Percentiles rank a stretch among this genome's conserved stretches.
phyloP scores from a whole-genome alignment of 2,888 invertebrate species.

The Eulithis testata region DNA sequence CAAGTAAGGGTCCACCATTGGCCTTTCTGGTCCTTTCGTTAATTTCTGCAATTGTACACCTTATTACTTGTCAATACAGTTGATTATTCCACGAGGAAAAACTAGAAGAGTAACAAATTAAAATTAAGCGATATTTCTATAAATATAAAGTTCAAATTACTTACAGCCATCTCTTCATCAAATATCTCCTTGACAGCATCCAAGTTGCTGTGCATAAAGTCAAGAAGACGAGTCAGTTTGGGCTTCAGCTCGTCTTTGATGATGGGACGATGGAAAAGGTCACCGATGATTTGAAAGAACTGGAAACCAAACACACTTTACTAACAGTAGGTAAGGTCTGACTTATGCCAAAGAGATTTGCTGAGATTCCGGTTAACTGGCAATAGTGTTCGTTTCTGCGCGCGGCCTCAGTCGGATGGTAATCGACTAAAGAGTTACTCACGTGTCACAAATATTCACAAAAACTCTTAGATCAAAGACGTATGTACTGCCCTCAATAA shows the following conservation, averaged over 20 bases:
- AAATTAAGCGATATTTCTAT: background rate
- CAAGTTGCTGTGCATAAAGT: conserved; percentile 87
- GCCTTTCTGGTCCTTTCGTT: conserved; percentile 72
- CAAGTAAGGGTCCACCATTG: conserved; percentile 87
- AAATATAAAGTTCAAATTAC: conserved; percentile 27
- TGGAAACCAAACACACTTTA: conserved; percentile 51
- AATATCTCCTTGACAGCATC: conserved; percentile 87
- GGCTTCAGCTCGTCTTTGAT: conserved; percentile 89
- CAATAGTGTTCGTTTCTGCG: no score
- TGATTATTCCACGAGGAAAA: background rate
- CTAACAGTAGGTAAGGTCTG: background rate
- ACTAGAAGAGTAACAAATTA: no score
- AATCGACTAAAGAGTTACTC: no score
- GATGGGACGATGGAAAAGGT: conserved; percentile 89
- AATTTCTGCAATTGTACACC: conserved; percentile 60
- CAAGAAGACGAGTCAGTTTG: conserved; percentile 87
- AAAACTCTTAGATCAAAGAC: no score
- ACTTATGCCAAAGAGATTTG: no score
- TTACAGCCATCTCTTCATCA: conserved; percentile 82
- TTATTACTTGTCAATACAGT: conserved; percentile 3
- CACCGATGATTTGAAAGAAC: conserved; percentile 89
- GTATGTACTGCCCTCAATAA: no score
- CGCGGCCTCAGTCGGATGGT: no score
- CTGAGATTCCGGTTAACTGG: no score
- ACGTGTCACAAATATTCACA: no score